Evolutionary conservation across 2,888 invertebrate genomes (phyloP).

Genomic region (Asteroscopus sphinx): DNA sequence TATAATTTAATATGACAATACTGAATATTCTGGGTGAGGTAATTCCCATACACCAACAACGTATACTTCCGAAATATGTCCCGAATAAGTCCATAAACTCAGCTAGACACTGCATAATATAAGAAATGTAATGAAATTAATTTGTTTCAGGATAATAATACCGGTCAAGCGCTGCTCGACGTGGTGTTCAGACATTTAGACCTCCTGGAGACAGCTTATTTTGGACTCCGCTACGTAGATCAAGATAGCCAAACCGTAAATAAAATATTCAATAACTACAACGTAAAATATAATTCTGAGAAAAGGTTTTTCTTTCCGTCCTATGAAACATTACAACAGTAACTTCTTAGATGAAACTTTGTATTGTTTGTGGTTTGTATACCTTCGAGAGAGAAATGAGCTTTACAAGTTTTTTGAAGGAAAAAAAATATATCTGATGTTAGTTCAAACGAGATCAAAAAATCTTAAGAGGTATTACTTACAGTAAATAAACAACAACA

Average conservation of each 20-base stretch:
- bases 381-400: constrained; percentile 5
- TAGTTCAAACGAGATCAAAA: not conserved
- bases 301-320: not conserved
- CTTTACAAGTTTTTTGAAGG: not conserved
- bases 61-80: too few species aligned
- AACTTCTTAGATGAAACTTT: not conserved
- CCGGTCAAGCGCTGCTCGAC: constrained; percentile 97
- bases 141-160: constrained; percentile 94
- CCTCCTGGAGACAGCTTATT: constrained; percentile 98
- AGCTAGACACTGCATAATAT: not conserved
- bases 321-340: not conserved
- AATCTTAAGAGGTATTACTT: constrained; percentile 2
- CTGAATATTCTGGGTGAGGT: too few species aligned
- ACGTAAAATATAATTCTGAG: not conserved
- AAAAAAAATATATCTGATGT: not conserved
- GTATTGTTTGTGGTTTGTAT: constrained; percentile 1
- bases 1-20: too few species aligned
- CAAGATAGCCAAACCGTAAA: constrained; percentile 98
- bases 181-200: constrained; percentile 98
- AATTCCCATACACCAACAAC: too few species aligned
- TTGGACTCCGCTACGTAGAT: constrained; percentile 98
- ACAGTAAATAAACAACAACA: constrained; percentile 14
- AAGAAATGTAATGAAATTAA: constrained; percentile 4
- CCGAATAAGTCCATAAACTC: too few species aligned
- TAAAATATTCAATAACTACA: constrained; percentile 31